phyloP scores from a whole-genome alignment of 2,888 invertebrate genomes.

The Laothoe populi region DNA sequence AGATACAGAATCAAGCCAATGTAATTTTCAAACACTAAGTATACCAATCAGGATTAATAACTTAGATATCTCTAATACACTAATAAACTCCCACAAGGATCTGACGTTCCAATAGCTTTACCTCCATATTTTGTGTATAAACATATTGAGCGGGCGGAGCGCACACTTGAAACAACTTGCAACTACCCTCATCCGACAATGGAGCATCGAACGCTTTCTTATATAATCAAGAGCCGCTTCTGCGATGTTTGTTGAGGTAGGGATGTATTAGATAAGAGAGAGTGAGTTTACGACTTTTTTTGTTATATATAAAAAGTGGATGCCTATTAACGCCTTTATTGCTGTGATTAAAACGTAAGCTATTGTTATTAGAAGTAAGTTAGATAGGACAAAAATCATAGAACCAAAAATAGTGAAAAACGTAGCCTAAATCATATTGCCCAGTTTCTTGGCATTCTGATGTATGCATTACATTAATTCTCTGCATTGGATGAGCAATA shows the following conservation, averaged over 20 bases:
- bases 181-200: constrained; percentile 60
- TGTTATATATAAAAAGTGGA: too few species aligned
- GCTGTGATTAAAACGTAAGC: too few species aligned
- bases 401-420: too few species aligned
- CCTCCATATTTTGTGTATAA: constrained; percentile 54
- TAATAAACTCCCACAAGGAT: neutral
- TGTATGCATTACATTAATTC: too few species aligned
- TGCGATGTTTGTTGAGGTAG: constrained; percentile 46
- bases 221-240: constrained; percentile 69
- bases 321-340: too few species aligned
- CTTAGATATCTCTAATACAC: neutral
- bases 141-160: constrained; percentile 42
- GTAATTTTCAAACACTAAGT: neutral
- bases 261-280: constrained; percentile 30
- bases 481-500: too few species aligned
- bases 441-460: too few species aligned
- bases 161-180: constrained; percentile 60
- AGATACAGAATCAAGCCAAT: too few species aligned
- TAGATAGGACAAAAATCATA: too few species aligned
- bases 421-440: too few species aligned
- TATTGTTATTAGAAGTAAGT: too few species aligned
- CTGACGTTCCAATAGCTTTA: neutral
- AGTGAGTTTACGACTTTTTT: constrained; percentile 29
- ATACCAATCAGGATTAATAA: too few species aligned
- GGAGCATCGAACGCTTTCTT: constrained; percentile 70